A percentile compares a stretch with the other conserved stretches of the same genome.
phyloP scores from a whole-genome alignment of 2,888 invertebrate genomes.

The Malthinus seriepunctatus region DNA sequence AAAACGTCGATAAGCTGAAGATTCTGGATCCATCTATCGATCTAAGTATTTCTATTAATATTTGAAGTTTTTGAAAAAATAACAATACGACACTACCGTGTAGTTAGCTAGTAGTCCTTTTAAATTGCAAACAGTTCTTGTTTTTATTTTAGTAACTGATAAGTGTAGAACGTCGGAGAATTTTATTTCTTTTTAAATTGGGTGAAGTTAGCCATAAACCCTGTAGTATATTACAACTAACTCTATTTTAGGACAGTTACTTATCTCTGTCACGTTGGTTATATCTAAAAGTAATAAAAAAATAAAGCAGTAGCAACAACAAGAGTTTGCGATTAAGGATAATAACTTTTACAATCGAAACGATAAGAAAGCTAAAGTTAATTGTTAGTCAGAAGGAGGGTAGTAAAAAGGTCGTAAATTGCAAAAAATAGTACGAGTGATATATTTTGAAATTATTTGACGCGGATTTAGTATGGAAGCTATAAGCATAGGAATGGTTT shows the following conservation, averaged over 20 bases:
- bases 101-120: no score
- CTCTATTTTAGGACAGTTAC: background rate
- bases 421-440: background rate
- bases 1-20: no score
- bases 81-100: no score
- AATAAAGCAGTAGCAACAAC: slow-evolving; percentile 1
- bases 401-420: slow-evolving; percentile 3
- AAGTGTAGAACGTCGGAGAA: no score
- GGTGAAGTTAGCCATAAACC: no score
- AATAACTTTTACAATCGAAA: slow-evolving; percentile 6
- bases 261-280: background rate
- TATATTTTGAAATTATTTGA: slow-evolving; percentile 3
- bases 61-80: no score
- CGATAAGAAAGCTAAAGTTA: slow-evolving; percentile 3
- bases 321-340: background rate
- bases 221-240: no score
- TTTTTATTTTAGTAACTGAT: no score
- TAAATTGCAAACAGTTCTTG: no score
- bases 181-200: no score
- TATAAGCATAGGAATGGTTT: slow-evolving; percentile 16
- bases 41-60: no score
- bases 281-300: slow-evolving; percentile 4
- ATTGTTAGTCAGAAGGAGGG: background rate
- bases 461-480: background rate
- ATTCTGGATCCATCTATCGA: no score